phyloP scores from a whole-genome alignment of 2,113 vertebrate genomes.

The Bothrops jararaca region DNA sequence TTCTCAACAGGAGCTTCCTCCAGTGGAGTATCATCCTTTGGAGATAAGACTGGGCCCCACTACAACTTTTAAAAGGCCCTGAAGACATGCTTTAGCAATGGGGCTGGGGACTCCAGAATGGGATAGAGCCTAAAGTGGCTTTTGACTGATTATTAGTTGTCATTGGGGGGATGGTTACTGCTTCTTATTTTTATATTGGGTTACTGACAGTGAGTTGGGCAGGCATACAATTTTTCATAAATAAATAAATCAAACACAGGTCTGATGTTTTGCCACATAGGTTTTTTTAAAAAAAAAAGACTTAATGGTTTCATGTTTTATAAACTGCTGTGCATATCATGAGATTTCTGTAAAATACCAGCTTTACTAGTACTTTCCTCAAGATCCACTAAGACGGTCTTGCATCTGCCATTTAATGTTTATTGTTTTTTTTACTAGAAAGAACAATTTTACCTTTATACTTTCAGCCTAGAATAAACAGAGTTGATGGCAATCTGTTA shows the following conservation, averaged over 20 bases:
- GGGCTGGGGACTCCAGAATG: background rate
- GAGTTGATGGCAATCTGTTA: background rate
- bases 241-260: background rate
- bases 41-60: background rate
- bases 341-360: background rate
- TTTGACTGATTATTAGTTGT: background rate
- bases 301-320: background rate
- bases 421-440: background rate
- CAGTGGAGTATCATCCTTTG: background rate
- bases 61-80: background rate
- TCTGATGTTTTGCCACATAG: background rate
- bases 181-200: background rate
- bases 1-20: background rate
- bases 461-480: background rate
- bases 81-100: background rate
- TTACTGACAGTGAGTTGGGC: background rate
- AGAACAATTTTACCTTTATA: background rate
- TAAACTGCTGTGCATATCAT: background rate
- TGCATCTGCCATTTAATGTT: background rate
- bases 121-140: background rate
- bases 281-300: background rate
- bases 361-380: background rate
- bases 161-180: background rate
- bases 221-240: background rate
- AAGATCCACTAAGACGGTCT: background rate